phyloP scores from a whole-genome alignment of 2,113 vertebrate species.

The Corythaixoides concolor region DNA sequence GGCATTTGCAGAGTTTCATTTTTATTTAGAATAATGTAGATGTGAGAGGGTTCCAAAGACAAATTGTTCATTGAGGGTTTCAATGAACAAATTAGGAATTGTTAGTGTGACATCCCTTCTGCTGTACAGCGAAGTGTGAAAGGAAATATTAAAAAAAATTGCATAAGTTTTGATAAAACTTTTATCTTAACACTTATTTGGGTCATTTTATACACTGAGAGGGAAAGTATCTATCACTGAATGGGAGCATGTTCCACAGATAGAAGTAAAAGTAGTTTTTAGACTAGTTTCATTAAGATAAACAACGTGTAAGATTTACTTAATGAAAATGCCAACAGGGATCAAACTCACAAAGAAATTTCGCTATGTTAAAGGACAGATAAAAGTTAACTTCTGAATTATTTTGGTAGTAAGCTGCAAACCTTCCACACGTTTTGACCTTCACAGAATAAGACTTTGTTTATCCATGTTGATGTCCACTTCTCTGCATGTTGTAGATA shows the following conservation, averaged over 20 bases:
- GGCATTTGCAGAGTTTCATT: not conserved
- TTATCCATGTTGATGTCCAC: not conserved
- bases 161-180: too few relatives aligned
- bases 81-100: not conserved
- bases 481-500: not conserved
- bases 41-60: not conserved
- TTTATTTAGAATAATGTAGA: not conserved
- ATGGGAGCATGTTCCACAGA: not conserved
- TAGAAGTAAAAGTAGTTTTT: not conserved
- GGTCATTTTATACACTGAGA: not conserved
- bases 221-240: not conserved
- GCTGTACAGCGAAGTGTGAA: not conserved
- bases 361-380: fast-evolving
- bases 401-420: not conserved
- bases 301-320: not conserved
- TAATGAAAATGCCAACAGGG: not conserved
- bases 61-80: not conserved
- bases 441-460: not conserved
- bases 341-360: not conserved
- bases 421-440: not conserved
- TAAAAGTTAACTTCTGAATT: not conserved
- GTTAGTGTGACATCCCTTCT: not conserved
- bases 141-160: not conserved
- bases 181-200: not conserved
- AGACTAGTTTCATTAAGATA: not conserved